Base-by-base conservation (phyloP, 2,888 invertebrate genomes). In the Orthosia gracilis region DNA sequence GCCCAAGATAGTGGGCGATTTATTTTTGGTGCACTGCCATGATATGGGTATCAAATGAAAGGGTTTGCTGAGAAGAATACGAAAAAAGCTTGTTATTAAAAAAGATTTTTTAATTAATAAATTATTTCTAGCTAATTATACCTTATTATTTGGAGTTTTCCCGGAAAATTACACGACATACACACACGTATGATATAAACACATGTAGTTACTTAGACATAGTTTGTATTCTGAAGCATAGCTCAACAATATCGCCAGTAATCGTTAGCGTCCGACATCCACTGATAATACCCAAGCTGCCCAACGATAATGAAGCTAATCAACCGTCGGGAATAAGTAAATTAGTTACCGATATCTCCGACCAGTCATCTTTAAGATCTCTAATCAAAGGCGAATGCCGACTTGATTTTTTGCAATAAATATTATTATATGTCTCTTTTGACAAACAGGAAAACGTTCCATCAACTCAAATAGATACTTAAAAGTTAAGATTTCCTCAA, bases 391-490 rank as follows among this genome's bases (percentile, higher is more conserved):
- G 9, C 61, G 11, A 5, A 45, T 21, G 12, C 7, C 4, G 55
- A 11, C 17, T 54, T 40, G 7, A 18, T 65, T 31, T 15, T 1
- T 0, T 11, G 15, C 17, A n/a, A 26, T 21, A 62, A 0, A 23
- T n/a, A 4, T 15, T 13, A 0, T 63, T 63, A 31, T 59, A 12
- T 17, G n/a, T 45, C 4, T 26, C 18, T n/a, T 13, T 4, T 9
- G 21, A 40, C 7, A 59, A 69, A 59, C 69, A 59, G 45, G 26
- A 68, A 59, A 68, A 72, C 3, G n/a, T 68, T 26, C 3, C 4
- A 26, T 40, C 12, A 47, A 31, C 9, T 1, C 1, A 49, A 49
- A 23, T 21, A 49, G 11, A 4, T 58, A 15, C 40, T 66, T 23
- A 40, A 58, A 66, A 66, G 49, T 57, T 26, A 64, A 23, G 21